A percentile compares a stretch with the other conserved stretches of the same genome.
Evolutionary conservation across 1,140 invertebrate genomes (phyloP).

Genomic region (Sarcophaga peregrina): DNA sequence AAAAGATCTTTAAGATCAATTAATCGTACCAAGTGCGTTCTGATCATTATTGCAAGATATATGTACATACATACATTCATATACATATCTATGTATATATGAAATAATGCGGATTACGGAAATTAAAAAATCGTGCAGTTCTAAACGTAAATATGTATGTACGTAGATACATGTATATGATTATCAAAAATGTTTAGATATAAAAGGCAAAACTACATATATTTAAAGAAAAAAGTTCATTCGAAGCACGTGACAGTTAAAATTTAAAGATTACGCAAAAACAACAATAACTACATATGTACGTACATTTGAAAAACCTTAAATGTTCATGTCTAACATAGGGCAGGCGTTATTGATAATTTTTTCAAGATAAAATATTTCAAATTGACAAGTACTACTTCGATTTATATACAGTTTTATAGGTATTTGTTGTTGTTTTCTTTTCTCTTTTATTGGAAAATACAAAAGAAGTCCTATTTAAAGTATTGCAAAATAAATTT

Average conservation of each 20-base stretch:
- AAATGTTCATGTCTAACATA: constrained; percentile 8
- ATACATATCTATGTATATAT: too few species aligned
- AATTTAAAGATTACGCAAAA: constrained; percentile 35
- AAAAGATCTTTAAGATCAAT: background rate
- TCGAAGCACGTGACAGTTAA: constrained; percentile 29
- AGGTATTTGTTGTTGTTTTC: too few species aligned
- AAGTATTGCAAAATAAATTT: too few species aligned
- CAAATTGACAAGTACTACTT: background rate
- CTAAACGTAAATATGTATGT: background rate
- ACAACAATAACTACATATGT: background rate
- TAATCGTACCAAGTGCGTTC: background rate
- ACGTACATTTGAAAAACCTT: constrained; percentile 2
- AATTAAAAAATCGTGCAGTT: background rate
- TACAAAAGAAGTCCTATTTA: too few species aligned
- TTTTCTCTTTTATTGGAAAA: too few species aligned
- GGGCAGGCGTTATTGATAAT: background rate
- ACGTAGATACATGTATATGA: background rate
- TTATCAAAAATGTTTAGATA: background rate
- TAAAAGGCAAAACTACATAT: constrained; percentile 9
- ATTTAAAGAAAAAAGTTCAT: constrained; percentile 2
- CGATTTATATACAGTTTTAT: background rate
- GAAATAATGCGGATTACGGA: background rate
- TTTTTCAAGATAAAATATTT: background rate
- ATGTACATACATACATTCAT: background rate
- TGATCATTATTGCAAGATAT: background rate